These are phyloP conservation scores for Zaprionus lineosus DNA, from an alignment of 2,888 invertebrate species.

Conservation along the genomic window DNA sequence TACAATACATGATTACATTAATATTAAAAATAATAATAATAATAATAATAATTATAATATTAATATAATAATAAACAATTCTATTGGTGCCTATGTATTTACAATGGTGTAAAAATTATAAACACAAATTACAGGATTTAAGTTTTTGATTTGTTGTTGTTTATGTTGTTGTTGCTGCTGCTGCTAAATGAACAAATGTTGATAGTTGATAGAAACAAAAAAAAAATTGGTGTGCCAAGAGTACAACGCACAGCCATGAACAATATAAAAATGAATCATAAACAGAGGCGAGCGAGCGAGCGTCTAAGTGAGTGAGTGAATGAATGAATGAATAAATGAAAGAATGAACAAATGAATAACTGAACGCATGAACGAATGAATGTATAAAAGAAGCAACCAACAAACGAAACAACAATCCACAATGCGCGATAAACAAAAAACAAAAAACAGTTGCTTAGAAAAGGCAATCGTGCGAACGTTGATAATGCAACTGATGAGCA, in stretches of 20 bases:
- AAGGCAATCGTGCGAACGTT: constrained; percentile 32
- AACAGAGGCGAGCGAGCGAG: constrained; percentile 32
- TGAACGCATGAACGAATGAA: constrained; percentile 7
- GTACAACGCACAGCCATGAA: constrained; percentile 5
- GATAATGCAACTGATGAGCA: constrained; percentile 61
- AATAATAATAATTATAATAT: constrained; percentile 1
- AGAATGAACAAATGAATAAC: constrained; percentile 12
- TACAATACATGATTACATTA: too few relatives aligned
- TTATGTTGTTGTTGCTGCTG: constrained; percentile 14
- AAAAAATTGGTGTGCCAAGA: neutral
- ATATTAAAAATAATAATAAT: constrained; percentile 10
- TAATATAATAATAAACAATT: constrained; percentile 27
- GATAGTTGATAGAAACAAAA: neutral
- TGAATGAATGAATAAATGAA: constrained; percentile 2
- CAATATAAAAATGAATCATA: constrained; percentile 32
- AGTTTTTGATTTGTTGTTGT: constrained; percentile 5
- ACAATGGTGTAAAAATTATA: constrained; percentile 29
- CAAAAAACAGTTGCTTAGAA: neutral
- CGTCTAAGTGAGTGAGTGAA: constrained; percentile 19
- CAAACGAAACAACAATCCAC: constrained; percentile 40
- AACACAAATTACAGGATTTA: constrained; percentile 10
- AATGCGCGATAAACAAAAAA: constrained; percentile 26
- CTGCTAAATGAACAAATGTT: too few relatives aligned
- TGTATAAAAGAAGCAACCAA: constrained; percentile 33
- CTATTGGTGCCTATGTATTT: constrained; percentile 33